Evolutionary conservation across 2,888 invertebrate species (phyloP).

Genomic region (Erebia epiphron): DNA sequence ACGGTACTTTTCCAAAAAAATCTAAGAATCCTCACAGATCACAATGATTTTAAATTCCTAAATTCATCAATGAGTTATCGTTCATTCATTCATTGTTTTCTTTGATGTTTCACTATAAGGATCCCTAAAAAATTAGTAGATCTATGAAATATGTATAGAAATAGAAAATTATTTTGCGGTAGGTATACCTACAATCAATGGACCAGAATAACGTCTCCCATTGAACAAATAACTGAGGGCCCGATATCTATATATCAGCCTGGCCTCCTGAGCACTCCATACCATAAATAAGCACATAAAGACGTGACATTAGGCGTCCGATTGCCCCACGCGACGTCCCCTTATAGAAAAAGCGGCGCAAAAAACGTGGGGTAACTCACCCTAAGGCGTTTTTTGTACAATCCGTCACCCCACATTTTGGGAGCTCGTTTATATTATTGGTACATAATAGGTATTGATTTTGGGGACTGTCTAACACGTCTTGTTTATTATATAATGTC

Average conservation of each 20-base stretch:
- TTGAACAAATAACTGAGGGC: constrained; percentile 23
- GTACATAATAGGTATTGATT: constrained; percentile 71
- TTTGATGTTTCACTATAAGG: too few species aligned
- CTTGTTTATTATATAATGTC: constrained; percentile 25
- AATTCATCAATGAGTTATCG: too few species aligned
- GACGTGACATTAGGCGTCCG: constrained; percentile 59
- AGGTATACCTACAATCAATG: not conserved
- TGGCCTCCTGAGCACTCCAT: constrained; percentile 30
- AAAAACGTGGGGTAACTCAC: constrained; percentile 62
- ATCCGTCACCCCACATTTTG: constrained; percentile 61
- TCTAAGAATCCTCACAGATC: too few species aligned
- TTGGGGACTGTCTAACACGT: constrained; percentile 48
- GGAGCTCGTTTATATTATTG: constrained; percentile 59
- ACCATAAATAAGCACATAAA: constrained; percentile 66
- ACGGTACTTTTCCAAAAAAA: too few species aligned
- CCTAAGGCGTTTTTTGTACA: constrained; percentile 54
- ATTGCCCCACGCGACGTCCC: constrained; percentile 44
- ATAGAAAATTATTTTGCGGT: too few species aligned
- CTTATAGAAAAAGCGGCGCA: constrained; percentile 47
- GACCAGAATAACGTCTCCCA: constrained; percentile 13
- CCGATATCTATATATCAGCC: constrained; percentile 30
- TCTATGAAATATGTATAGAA: not conserved
- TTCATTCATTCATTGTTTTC: too few species aligned
- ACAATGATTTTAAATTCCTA: too few species aligned
- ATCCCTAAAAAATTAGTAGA: too few species aligned